These are phyloP conservation scores for Gambelia wislizenii DNA, from an alignment of 2,797 vertebrate species.

Conservation along the genomic window DNA sequence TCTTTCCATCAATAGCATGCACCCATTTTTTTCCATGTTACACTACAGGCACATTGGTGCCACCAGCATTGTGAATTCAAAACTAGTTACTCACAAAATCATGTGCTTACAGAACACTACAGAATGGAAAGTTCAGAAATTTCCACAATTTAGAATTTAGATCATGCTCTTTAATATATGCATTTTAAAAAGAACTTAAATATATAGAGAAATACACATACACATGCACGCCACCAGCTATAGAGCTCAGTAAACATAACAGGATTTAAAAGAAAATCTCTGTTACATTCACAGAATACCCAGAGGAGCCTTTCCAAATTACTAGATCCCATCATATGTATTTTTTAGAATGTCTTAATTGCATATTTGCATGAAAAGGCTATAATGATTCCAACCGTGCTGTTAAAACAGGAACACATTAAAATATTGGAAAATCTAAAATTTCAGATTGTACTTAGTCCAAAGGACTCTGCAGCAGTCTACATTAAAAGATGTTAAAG, in stretches of 20 bases:
- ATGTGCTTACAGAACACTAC: background rate
- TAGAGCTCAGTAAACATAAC: background rate
- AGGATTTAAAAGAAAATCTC: slow-evolving; percentile 19
- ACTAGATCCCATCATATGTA: slow-evolving; percentile 18
- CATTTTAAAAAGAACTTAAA: background rate
- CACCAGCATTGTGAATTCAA: background rate
- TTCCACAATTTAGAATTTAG: slow-evolving; percentile 14
- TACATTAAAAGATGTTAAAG: slow-evolving; percentile 2
- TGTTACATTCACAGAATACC: slow-evolving; percentile 39
- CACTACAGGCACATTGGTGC: background rate
- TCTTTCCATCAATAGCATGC: background rate
- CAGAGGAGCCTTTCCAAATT: background rate
- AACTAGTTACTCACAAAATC: slow-evolving; percentile 7
- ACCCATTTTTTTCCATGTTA: background rate
- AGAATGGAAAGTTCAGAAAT: background rate
- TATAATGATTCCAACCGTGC: slow-evolving; percentile 36
- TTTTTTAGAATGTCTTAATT: slow-evolving; percentile 35
- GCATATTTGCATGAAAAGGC: slow-evolving; percentile 30
- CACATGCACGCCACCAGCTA: background rate
- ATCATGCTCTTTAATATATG: background rate
- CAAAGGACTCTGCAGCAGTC: slow-evolving; percentile 15
- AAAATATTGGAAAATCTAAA: slow-evolving; percentile 38
- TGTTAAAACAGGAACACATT: slow-evolving; percentile 17
- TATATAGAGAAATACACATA: background rate
- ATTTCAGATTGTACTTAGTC: slow-evolving; percentile 13